A percentile compares a stretch with the other conserved stretches of the same genome.
Conservation (phyloP, 2,113 vertebrate species). For the Coptodon bakossiorum region DNA sequence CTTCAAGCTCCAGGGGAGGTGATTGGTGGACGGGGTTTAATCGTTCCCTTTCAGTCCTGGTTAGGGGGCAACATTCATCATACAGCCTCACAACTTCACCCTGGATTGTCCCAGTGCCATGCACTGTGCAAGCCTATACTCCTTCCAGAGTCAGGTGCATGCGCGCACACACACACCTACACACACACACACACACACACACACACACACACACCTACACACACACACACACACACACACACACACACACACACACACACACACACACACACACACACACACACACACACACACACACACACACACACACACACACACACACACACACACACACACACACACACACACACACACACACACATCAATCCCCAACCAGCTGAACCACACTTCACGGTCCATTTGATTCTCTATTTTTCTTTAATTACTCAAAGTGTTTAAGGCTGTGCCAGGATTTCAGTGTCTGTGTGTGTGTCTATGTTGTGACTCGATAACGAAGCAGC, state of each 20-base stretch:
- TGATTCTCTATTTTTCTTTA: constrained; percentile 40
- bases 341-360: fast-evolving
- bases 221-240: too few species aligned
- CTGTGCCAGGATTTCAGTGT: background rate
- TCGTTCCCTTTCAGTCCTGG: constrained; percentile 1
- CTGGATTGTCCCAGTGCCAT: background rate
- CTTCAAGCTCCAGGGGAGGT: background rate
- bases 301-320: too few species aligned
- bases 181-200: too few species aligned
- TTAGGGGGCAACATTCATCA: constrained; percentile 42
- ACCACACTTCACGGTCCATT: constrained; percentile 33
- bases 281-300: too few species aligned
- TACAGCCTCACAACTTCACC: constrained; percentile 3
- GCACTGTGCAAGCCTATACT: background rate
- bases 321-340: fast-evolving
- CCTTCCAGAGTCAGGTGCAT: background rate
- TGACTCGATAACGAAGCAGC: background rate
- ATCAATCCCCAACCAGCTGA: background rate
- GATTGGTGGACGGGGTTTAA: constrained; percentile 30
- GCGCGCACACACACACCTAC: too few species aligned
- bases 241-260: fast-evolving
- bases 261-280: fast-evolving
- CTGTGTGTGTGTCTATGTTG: background rate
- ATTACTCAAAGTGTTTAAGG: constrained; percentile 37
- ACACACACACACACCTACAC: too few species aligned